Evolutionary conservation across 2,797 vertebrate species (phyloP).

Genomic region (Anableps anableps): DNA sequence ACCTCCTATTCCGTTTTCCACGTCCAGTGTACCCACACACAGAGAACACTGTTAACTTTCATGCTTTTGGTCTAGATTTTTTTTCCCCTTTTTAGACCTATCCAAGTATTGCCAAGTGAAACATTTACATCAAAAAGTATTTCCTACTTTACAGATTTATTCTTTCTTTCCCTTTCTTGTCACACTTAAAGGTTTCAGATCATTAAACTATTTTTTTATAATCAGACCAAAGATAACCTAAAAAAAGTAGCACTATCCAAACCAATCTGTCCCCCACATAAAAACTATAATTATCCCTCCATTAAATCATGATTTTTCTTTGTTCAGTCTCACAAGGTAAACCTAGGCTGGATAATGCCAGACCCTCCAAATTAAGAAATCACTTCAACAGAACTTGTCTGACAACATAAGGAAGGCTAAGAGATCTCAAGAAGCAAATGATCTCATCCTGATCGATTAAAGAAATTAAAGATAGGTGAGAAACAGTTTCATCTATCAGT

Average conservation of each 20-base stretch:
- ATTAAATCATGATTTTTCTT: background rate
- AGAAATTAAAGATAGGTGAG: background rate
- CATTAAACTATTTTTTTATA: background rate
- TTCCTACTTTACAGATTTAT: no score
- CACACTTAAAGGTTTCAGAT: background rate
- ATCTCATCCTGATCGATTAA: background rate
- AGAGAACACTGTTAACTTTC: background rate
- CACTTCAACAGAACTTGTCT: background rate
- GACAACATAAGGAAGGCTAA: background rate
- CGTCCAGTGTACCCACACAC: background rate
- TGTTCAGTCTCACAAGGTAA: background rate
- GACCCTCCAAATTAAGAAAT: background rate
- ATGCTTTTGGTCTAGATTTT: background rate
- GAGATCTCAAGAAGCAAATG: background rate
- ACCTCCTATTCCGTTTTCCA: constrained; percentile 5
- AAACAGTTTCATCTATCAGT: background rate
- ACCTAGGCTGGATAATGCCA: background rate
- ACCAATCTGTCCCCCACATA: background rate
- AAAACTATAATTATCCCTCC: no score
- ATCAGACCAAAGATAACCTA: no score
- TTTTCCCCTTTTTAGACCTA: background rate
- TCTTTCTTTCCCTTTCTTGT: background rate
- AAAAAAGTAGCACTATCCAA: no score
- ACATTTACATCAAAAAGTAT: no score
- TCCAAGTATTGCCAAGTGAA: background rate